A percentile compares a stretch with the other conserved stretches of the same genome.
These are phyloP conservation scores for Neostethus bicornis DNA, from an alignment of 2,797 vertebrate species.

Conservation along the genomic window DNA sequence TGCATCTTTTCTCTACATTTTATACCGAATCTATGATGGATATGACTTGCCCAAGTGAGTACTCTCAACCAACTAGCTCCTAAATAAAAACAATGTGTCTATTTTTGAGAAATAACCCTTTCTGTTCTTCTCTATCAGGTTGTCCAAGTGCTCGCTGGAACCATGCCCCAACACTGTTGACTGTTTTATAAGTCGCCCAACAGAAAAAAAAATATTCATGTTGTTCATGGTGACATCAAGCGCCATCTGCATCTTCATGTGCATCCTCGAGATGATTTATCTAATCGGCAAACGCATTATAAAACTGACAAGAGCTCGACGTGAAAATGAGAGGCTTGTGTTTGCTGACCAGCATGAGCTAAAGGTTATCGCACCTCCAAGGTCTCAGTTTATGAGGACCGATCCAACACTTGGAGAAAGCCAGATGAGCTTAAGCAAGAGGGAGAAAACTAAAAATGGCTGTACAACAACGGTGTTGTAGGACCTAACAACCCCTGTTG, in stretches of 20 bases:
- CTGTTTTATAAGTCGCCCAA: slow-evolving; percentile 91
- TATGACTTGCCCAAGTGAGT: slow-evolving; percentile 83
- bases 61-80: neutral
- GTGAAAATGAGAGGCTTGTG: slow-evolving; percentile 38
- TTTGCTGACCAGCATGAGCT: slow-evolving; percentile 57
- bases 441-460: slow-evolving; percentile 28
- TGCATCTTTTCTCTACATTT: slow-evolving; percentile 84
- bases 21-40: slow-evolving; percentile 84
- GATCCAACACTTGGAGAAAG: slow-evolving; percentile 53
- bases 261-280: slow-evolving; percentile 85
- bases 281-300: slow-evolving; percentile 82
- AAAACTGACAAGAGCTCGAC: slow-evolving; percentile 37
- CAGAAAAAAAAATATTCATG: slow-evolving; percentile 92
- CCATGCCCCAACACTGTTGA: slow-evolving; percentile 91
- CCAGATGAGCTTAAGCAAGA: slow-evolving; percentile 43
- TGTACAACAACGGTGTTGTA: slow-evolving; percentile 48
- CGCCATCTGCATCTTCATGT: slow-evolving; percentile 85
- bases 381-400: slow-evolving; percentile 36
- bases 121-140: slow-evolving; percentile 33
- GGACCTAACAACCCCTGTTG: slow-evolving; percentile 8
- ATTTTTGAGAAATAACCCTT: neutral
- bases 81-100: neutral
- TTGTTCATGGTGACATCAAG: slow-evolving; percentile 89
- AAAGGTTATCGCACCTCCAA: slow-evolving; percentile 30
- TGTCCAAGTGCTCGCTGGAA: slow-evolving; percentile 80